Conservation (phyloP, 2,113 vertebrate species). For the Sula dactylatra region DNA sequence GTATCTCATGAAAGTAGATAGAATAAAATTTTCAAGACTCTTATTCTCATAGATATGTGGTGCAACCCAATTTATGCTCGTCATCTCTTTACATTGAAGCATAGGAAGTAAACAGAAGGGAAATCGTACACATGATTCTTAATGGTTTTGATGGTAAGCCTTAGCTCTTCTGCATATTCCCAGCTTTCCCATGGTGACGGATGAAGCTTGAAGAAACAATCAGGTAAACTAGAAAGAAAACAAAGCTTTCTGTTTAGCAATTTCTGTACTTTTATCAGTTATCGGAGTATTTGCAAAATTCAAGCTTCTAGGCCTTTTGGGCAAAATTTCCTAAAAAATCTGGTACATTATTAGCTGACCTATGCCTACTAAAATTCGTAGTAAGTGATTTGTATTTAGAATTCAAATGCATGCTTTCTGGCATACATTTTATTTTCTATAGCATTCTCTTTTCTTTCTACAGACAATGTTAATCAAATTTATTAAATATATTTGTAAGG, state of each 20-base stretch:
- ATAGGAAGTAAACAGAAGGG: neutral
- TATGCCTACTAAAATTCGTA: neutral
- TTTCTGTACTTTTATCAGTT: neutral
- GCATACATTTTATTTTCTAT: neutral
- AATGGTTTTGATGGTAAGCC: neutral
- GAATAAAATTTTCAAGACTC: neutral
- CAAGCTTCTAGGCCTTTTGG: neutral
- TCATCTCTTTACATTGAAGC: neutral
- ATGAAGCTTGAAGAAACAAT: neutral
- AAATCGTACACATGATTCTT: neutral
- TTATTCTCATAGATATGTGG: no score
- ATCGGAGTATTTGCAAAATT: neutral
- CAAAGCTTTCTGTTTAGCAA: neutral
- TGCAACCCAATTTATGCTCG: neutral
- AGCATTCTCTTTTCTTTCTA: neutral
- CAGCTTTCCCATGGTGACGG: neutral
- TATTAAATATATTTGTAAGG: neutral
- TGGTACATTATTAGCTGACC: neutral
- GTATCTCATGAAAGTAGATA: neutral
- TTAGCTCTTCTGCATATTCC: neutral
- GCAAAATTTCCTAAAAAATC: neutral
- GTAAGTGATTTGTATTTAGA: neutral
- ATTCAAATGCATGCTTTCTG: neutral
- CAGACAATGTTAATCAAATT: neutral
- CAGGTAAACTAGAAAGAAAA: neutral